A percentile compares a stretch with the other conserved stretches of the same genome.
Evolutionary conservation across 2,113 vertebrate species (phyloP).

Genomic region (Cheilinus undulatus): DNA sequence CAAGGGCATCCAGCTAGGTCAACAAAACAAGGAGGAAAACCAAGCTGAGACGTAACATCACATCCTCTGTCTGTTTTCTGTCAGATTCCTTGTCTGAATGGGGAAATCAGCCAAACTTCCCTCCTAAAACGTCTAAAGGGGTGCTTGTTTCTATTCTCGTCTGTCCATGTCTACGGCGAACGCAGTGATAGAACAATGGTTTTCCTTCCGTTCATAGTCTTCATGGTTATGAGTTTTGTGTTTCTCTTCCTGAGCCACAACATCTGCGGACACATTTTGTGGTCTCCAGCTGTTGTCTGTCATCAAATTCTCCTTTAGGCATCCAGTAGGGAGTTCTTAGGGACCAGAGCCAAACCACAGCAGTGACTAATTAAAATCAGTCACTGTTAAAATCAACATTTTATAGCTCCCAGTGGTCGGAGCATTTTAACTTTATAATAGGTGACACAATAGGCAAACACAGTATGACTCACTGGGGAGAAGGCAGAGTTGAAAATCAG

Average conservation of each 20-base stretch:
- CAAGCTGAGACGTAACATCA: slow-evolving; percentile 31
- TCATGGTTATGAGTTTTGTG: slow-evolving; percentile 30
- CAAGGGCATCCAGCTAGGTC: slow-evolving; percentile 42
- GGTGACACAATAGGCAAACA: not conserved
- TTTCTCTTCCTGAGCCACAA: slow-evolving; percentile 59
- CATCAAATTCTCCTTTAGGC: slow-evolving; percentile 6
- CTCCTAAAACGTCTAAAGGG: slow-evolving; percentile 22
- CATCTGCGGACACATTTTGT: slow-evolving; percentile 62
- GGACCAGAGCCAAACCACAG: slow-evolving; percentile 1
- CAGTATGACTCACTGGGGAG: not conserved
- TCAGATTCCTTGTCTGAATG: slow-evolving; percentile 51
- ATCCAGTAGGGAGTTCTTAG: not conserved
- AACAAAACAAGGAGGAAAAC: slow-evolving; percentile 44
- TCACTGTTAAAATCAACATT: not conserved
- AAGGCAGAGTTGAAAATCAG: not conserved
- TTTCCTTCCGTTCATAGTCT: slow-evolving; percentile 73
- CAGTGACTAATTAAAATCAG: slow-evolving; percentile 23
- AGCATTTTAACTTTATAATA: not conserved
- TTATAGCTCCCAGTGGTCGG: slow-evolving; percentile 17
- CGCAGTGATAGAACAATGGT: slow-evolving; percentile 68
- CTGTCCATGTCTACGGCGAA: slow-evolving; percentile 20
- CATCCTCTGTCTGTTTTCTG: slow-evolving; percentile 62
- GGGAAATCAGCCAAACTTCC: slow-evolving; percentile 49
- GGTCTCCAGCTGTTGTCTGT: slow-evolving; percentile 63
- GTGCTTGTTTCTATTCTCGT: slow-evolving; percentile 58